Percentiles rank a stretch among this genome's conserved stretches.
Conservation (phyloP, 2,113 vertebrate genomes). For the pig (Sus scrofa) region T2T-Sscrofa CM000819.6:35385001-35385500, state of each 20-base stretch:
- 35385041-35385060: slow-evolving; percentile 15
- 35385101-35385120: slow-evolving; percentile 10
- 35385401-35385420: background rate
- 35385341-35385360: background rate
- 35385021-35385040: background rate
- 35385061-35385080: slow-evolving; percentile 60
- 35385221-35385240: background rate
- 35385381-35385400: background rate
- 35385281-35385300: background rate
- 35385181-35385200: slow-evolving; percentile 31
- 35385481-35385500: slow-evolving; percentile 8
- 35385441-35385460: background rate
- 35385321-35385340: background rate
- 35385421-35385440: background rate
- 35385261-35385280: background rate
- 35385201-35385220: background rate
- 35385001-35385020: background rate
- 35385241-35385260: background rate
- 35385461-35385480: background rate
- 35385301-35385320: background rate
- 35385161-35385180: slow-evolving; percentile 56
- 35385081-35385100: slow-evolving; percentile 57
- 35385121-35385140: slow-evolving; percentile 51
- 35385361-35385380: background rate
- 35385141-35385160: slow-evolving; percentile 28